A percentile compares a stretch with the other conserved stretches of the same genome.
Evolutionary conservation across 92 coral and sea anemone species (phyloP).

Genomic region (Paragorgia papillata): DNA sequence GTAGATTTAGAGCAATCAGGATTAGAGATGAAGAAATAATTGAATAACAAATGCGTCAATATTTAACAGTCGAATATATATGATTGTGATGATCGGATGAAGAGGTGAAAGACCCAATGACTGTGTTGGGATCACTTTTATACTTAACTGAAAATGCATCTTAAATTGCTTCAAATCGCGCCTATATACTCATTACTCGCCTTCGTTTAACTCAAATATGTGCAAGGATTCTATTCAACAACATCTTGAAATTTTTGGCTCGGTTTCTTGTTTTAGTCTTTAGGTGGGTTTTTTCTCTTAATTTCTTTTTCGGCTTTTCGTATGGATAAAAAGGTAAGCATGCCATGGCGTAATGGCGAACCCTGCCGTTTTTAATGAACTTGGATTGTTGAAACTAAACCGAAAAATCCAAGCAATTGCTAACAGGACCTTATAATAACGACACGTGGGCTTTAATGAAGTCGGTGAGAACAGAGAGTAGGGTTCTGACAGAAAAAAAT

Average conservation of each 20-base stretch:
- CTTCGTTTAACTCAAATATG: too few species aligned
- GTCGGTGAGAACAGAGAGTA: slow-evolving; percentile 36
- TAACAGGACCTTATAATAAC: slow-evolving; percentile 5
- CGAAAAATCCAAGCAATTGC: slow-evolving; percentile 45
- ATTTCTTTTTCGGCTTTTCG: slow-evolving; percentile 30
- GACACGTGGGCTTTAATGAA: slow-evolving; percentile 40
- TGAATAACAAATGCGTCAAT: slow-evolving; percentile 39
- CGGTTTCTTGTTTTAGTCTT: too few species aligned
- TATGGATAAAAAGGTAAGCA: slow-evolving; percentile 3
- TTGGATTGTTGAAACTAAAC: slow-evolving; percentile 29
- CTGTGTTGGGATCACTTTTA: not conserved
- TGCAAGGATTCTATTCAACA: too few species aligned
- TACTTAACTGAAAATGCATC: too few species aligned
- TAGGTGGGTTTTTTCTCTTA: not conserved
- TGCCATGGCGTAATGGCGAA: slow-evolving; percentile 26
- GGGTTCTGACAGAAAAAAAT: slow-evolving; percentile 19
- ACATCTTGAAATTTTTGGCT: too few species aligned
- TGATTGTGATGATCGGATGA: slow-evolving; percentile 29
- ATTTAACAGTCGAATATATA: too few species aligned
- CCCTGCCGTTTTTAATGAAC: slow-evolving; percentile 46
- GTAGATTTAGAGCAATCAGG: slow-evolving; percentile 12
- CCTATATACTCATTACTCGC: not conserved
- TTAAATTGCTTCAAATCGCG: not conserved
- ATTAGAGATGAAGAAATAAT: slow-evolving; percentile 31
- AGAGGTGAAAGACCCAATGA: slow-evolving; percentile 4